Evolutionary conservation across 2,797 vertebrate species (phyloP), one percentile per base, ranked within the genome.

Genomic region (Brotula barbata): DNA sequence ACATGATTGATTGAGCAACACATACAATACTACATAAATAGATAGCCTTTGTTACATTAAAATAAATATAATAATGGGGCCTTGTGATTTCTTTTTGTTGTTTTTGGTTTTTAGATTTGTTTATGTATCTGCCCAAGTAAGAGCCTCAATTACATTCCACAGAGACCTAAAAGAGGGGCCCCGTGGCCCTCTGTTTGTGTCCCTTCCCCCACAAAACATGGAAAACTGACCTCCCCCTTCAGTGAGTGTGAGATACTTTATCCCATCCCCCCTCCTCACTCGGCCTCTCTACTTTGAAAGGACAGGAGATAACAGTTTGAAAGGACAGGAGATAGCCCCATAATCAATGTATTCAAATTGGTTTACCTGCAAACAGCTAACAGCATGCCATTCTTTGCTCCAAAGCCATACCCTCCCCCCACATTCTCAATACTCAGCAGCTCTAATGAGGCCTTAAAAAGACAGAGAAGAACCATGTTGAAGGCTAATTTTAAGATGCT

Each of bases 261-360:
- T 82, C 88, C 90, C 88, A 79, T 69, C 76, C 81, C 78, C 78
- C 81, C 73, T 76, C 73, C 58, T 67, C 72, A 66, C 68, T 73
- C 55, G 39, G 73, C 71, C 69, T 71, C 71, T 74, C 78, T 69
- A 80, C 83, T 88, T 86, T 89, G 84, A 89, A 92, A 90, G 79
- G 86, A 89, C 86, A 92, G 87, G 86, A 91, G 91, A 92, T 90
- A 90, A 87, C 85, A 82, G 79, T 89, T 89, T 90, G 86, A 89
- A 90, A 90, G 83, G 83, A 89, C 88, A 91, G 88, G 89, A 88
- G 86, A 91, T 90, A 87, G 88, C 85, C 88, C 85, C 71, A 84
- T 80, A 88, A 87, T 92, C 87, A 77, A 86, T 88, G 81, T 74
- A 88, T 89, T 90, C 87, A 85, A 78, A 90, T 77, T 79, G 78